These are phyloP conservation scores for Furcula furcula DNA, from an alignment of 2,888 invertebrate genomes.

Conservation along the genomic window DNA sequence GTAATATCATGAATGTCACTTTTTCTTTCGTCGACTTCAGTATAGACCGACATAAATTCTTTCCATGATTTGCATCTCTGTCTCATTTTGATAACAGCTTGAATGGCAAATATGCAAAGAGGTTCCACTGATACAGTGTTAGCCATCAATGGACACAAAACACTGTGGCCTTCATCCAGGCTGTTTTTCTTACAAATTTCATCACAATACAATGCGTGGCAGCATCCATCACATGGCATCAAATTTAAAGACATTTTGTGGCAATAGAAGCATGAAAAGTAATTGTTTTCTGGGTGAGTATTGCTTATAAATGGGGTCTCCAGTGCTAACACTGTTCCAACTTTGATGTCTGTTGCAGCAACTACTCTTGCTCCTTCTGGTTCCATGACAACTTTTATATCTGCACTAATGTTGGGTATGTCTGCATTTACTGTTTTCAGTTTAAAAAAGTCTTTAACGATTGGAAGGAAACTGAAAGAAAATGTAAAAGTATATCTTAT, in stretches of 20 bases:
- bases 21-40: not conserved
- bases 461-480: too few relatives aligned
- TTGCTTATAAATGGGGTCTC: not conserved
- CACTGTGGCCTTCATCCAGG: not conserved
- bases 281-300: not conserved
- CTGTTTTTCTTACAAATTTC: not conserved
- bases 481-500: too few relatives aligned
- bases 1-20: too few relatives aligned
- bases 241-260: not conserved
- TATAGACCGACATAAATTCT: not conserved
- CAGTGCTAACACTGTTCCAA: not conserved
- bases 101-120: not conserved
- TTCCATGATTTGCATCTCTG: not conserved
- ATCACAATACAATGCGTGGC: not conserved
- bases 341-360: not conserved
- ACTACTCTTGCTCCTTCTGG: not conserved
- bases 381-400: not conserved
- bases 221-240: not conserved
- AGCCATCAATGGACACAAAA: not conserved
- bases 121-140: not conserved
- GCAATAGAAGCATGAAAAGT: not conserved
- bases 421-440: not conserved
- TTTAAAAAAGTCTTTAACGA: too few relatives aligned
- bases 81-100: not conserved
- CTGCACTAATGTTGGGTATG: not conserved